Percentiles rank a stretch among this genome's conserved stretches.
These are phyloP conservation scores for Vannuccia rotundouncinata DNA, from an alignment of 2,888 invertebrate genomes.

Conservation along the genomic window DNA sequence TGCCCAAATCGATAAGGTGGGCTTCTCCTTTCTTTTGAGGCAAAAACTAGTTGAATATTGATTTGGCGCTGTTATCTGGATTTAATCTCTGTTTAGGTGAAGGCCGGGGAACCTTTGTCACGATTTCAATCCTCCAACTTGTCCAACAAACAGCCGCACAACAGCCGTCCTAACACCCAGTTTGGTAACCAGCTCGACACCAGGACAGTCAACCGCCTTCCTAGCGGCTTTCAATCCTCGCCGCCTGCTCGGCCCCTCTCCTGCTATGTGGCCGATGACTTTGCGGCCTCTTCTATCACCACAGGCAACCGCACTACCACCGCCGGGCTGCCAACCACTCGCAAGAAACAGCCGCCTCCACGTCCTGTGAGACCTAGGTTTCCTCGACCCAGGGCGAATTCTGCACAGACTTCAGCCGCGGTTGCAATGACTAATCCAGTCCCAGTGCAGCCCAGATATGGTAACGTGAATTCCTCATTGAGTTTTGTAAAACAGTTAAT, in stretches of 20 bases:
- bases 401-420: too few relatives aligned
- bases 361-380: not conserved
- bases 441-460: too few relatives aligned
- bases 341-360: not conserved
- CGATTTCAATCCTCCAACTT: not conserved
- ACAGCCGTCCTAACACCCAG: not conserved
- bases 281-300: not conserved
- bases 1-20: constrained; percentile 29
- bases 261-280: not conserved
- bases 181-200: too few relatives aligned
- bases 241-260: not conserved
- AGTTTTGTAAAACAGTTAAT: too few relatives aligned
- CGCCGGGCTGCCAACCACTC: constrained; percentile 30
- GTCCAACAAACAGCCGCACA: not conserved
- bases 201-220: too few relatives aligned
- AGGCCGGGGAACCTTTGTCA: not conserved
- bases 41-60: constrained; percentile 45
- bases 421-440: too few relatives aligned
- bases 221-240: too few relatives aligned
- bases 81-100: not conserved
- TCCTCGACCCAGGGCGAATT: not conserved
- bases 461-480: too few relatives aligned
- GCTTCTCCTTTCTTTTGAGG: constrained; percentile 45
- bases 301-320: not conserved
- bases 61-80: not conserved